Evolutionary conservation across 2,113 vertebrate genomes (phyloP).

Genomic region (Cavia aperea): DNA sequence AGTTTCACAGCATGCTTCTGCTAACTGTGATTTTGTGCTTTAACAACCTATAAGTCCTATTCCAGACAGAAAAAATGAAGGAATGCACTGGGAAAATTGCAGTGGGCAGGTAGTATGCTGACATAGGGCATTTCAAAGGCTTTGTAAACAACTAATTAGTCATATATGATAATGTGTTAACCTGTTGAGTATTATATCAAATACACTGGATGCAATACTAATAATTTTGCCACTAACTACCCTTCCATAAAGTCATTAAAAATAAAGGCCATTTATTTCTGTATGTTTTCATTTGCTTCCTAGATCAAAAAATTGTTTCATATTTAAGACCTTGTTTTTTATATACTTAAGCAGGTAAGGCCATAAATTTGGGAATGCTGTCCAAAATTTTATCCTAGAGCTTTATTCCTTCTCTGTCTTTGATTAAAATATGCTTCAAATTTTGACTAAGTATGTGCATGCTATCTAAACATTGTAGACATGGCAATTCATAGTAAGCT

Average conservation of each 20-base stretch:
- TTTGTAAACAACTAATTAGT: not conserved
- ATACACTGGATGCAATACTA: not conserved
- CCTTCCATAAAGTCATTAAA: not conserved
- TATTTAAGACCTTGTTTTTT: not conserved
- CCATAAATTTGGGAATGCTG: not conserved
- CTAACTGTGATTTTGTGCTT: not conserved
- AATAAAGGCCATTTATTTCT: not conserved
- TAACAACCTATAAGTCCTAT: not conserved
- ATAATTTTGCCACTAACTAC: not conserved
- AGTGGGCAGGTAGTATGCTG: not conserved
- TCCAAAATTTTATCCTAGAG: not conserved
- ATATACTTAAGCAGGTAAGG: not conserved
- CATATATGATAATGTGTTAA: not conserved
- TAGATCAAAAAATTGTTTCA: not conserved
- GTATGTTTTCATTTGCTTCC: not conserved
- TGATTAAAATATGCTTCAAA: not conserved
- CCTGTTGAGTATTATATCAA: not conserved
- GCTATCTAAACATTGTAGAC: not conserved
- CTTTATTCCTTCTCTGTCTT: constrained; percentile 25
- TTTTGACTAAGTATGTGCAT: not conserved
- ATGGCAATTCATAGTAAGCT: not conserved
- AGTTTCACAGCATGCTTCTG: not conserved
- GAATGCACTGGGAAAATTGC: not conserved
- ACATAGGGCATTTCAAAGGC: not conserved
- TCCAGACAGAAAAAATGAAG: not conserved